Evolutionary conservation across 2,797 vertebrate species (phyloP), one percentile per base, ranked within the genome.

Genomic region (Pangasius krempfi): DNA sequence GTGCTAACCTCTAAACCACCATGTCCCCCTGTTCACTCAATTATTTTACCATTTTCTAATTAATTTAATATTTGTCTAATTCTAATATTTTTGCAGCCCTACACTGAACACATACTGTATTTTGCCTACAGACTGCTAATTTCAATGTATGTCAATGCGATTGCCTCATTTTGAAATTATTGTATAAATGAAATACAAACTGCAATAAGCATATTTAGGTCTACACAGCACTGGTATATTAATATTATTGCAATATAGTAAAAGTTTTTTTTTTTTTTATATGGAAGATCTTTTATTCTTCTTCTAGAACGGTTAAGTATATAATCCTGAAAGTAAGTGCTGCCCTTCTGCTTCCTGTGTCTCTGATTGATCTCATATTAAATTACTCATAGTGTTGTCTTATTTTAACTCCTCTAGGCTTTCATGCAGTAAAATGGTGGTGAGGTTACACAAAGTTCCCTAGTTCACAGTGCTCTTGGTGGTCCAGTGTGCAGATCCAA

Each of bases 381-480:
- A 44, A 62, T 27, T 62, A 64, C 22, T 44, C 12, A 9, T n/a
- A 50, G n/a, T 30, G 27, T 84, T 66, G 14, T 30, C 27, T 56
- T 37, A 37, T 25, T 33, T 60, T 4, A 66, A 83, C 6, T 47
- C 40, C 25, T 47, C 14, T 0, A 83, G 25, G 3, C 10, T 66
- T 66, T 66, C 47, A 18, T 50, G 27, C 40, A 30, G 60, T 12
- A 66, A 66, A 50, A 50, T 66, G 7, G 7, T 22, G 60, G 40
- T 84, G 60, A 84, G 62, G 81, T 84, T 50, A 64, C 5, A 9
- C 25, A 50, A 33, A 66, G 81, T 66, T 64, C 80, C 40, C 80
- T 37, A 44, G 80, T 44, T 66, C 60, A 50, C 81, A n/a, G 16
- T 47, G 37, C 58, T 12, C 30, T 80, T 8, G 30, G 52, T 80